These are phyloP conservation scores for Paradisaea rubra DNA, from an alignment of 2,113 vertebrate genomes.

Conservation along the genomic window DNA sequence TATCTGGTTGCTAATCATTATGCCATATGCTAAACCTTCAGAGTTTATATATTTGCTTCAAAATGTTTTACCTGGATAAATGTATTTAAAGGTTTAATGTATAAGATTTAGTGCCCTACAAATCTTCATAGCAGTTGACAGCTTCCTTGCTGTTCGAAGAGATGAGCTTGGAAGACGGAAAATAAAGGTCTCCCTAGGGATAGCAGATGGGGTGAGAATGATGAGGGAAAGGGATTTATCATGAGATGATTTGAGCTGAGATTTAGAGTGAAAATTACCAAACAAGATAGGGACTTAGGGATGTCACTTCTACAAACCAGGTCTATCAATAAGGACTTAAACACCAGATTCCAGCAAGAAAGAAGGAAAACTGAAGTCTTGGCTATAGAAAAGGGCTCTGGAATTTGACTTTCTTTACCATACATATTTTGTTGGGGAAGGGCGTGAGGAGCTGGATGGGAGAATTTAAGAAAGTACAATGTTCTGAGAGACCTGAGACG, in stretches of 20 bases:
- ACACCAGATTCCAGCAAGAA: neutral
- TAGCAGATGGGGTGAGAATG: constrained; percentile 61
- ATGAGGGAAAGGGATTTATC: constrained; percentile 57
- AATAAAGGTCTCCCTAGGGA: constrained; percentile 36
- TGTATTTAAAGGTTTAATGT: constrained; percentile 55
- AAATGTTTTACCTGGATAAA: constrained; percentile 64
- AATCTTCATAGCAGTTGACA: constrained; percentile 63
- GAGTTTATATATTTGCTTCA: constrained; percentile 37
- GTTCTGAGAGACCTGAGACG: neutral
- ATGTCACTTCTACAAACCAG: constrained; percentile 47
- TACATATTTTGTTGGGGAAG: neutral
- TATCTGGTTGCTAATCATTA: constrained; percentile 60
- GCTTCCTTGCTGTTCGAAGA: constrained; percentile 41
- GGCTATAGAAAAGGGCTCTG: neutral
- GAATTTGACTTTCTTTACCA: neutral
- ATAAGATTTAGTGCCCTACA: constrained; percentile 60
- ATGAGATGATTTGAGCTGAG: constrained; percentile 50
- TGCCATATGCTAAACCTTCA: constrained; percentile 48
- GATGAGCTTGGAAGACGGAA: constrained; percentile 55
- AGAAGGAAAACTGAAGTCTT: neutral
- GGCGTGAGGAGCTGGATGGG: neutral
- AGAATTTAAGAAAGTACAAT: neutral
- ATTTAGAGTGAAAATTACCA: constrained; percentile 62
- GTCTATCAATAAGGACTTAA: constrained; percentile 46
- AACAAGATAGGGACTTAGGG: constrained; percentile 61